Base-by-base conservation (phyloP, 1,140 invertebrate species). In the Atta colombica region DNA sequence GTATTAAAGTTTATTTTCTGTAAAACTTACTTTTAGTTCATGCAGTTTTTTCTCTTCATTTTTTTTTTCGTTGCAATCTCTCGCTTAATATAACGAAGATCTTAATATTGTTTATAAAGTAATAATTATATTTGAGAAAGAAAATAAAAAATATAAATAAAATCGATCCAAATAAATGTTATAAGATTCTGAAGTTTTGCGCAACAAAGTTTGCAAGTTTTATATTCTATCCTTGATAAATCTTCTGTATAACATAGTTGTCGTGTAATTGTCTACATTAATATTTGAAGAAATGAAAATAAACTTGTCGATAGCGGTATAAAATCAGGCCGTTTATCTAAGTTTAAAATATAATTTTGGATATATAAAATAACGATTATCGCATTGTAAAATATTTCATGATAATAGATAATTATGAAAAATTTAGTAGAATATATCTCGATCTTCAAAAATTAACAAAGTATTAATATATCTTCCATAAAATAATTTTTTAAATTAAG, bases 171-270 rank as follows among this genome's bases (percentile, higher is more conserved):
- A 45, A 3, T 81, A 28, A 16, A 72, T 72, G 35, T 82, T 16
- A 72, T 45, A 72, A 82, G 18, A 72, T 72, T 72, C 35, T 71
- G 12, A 72, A 82, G 53, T 81, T 82, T 60, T 6, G 16, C 21
- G 8, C 25, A 68, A 80, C 31, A 28, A 82, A 82, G 39, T 82
- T 82, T 72, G 6, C 12, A 72, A 21, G 58, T 21, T 72, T 82
- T 1, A 82, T 60, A 58, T 82, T 82, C 7, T 72, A 82, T 45
- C 5, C 12, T 72, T 49, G 53, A 82, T 69, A 6, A 60, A 72
- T 53, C 72, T 82, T 49, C 45, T 39, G 4, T 60, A 25, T 82
- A 71, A 69, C 10, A 4, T 45, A 60, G 53, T 72, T 25, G 25
- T 72, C 51, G 18, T 45, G 49, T n/a, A 21, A 53, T 31, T 81